phyloP scores from a whole-genome alignment of 2,888 invertebrate genomes.

The Watsonalla cultraria region DNA sequence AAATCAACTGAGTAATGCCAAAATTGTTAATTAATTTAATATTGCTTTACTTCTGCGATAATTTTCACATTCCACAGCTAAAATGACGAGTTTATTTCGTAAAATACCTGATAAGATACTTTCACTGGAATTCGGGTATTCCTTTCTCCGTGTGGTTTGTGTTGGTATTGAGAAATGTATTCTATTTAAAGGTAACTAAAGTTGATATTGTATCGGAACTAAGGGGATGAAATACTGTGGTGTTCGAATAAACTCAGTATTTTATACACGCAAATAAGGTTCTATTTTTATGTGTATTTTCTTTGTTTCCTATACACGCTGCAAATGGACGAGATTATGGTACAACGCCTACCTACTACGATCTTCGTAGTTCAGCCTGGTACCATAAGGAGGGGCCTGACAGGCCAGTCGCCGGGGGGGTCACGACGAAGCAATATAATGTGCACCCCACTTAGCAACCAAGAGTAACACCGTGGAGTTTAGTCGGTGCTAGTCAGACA shows the following conservation, averaged over 20 bases:
- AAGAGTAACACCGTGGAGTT: too few relatives aligned
- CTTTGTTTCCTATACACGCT: constrained; percentile 4
- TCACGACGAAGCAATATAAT: too few relatives aligned
- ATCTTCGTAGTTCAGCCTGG: too few relatives aligned
- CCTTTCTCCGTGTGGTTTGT: not conserved
- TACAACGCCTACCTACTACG: too few relatives aligned
- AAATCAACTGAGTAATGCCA: not conserved
- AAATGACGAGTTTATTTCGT: constrained; percentile 19
- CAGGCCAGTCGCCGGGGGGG: too few relatives aligned
- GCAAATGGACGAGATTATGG: too few relatives aligned
- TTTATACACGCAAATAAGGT: constrained; percentile 11
- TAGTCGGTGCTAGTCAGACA: too few relatives aligned
- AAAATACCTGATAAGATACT: constrained; percentile 18
- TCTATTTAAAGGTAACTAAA: not conserved
- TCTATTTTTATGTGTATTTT: constrained; percentile 1
- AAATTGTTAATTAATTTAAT: not conserved
- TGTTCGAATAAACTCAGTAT: constrained; percentile 22
- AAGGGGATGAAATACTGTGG: not conserved
- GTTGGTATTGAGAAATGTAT: not conserved
- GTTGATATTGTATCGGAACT: not conserved
- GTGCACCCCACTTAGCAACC: too few relatives aligned
- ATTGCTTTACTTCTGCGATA: not conserved
- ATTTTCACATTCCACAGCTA: constrained; percentile 2
- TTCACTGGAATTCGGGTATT: constrained; percentile 13
- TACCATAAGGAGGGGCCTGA: too few relatives aligned